phyloP scores from a whole-genome alignment of 2,113 vertebrate species.

The Typhlomys cinereus region DNA sequence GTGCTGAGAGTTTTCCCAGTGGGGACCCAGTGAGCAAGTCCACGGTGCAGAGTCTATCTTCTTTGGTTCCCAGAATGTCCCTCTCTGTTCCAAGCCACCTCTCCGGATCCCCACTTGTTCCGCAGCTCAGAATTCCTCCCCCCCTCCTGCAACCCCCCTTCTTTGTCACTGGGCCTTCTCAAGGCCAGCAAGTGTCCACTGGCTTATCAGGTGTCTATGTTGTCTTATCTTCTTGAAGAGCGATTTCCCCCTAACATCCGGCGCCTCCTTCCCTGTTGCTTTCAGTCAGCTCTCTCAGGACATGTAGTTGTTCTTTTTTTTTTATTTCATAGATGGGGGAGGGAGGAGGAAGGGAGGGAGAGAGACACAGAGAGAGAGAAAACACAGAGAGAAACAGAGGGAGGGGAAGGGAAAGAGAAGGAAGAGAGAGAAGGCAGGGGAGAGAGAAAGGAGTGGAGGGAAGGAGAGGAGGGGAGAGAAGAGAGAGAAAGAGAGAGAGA shows the following conservation, averaged over 20 bases:
- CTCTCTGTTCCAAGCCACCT: background rate
- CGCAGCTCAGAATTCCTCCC: background rate
- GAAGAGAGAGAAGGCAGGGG: no score
- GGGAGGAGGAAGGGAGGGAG: no score
- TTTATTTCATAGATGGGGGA: no score
- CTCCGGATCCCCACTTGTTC: background rate
- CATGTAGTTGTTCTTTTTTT: background rate
- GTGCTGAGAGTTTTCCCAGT: background rate
- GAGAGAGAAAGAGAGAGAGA: no score
- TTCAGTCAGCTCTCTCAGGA: background rate
- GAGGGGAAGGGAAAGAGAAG: no score
- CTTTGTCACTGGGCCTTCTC: background rate
- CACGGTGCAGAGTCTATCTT: background rate
- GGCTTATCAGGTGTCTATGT: background rate
- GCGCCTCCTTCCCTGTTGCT: background rate
- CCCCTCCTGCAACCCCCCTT: background rate
- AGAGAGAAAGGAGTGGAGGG: no score
- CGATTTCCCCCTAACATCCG: background rate
- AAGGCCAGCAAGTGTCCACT: background rate
- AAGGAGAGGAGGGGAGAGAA: no score
- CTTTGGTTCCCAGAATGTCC: background rate
- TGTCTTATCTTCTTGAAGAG: background rate
- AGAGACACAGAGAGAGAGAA: no score
- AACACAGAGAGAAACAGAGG: no score
- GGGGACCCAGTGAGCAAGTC: background rate